phyloP scores from a whole-genome alignment of 1,140 invertebrate genomes.

The Drosophila tani region DNA sequence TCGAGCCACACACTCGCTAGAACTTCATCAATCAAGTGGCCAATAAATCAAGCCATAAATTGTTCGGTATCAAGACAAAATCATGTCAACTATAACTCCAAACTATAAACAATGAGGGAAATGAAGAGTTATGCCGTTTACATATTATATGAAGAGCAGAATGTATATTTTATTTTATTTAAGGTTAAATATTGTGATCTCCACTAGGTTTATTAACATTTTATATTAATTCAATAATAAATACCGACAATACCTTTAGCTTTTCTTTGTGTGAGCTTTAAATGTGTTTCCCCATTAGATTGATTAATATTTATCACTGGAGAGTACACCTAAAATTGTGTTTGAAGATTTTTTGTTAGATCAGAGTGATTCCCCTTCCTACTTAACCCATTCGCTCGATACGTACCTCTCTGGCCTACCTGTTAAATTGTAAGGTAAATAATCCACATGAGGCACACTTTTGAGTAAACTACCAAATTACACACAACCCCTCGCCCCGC shows the following conservation, averaged over 20 bases:
- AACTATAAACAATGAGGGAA: slow-evolving; percentile 11
- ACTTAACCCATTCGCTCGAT: background rate
- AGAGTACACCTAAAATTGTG: slow-evolving; percentile 4
- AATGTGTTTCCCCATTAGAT: background rate
- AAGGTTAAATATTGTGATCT: background rate
- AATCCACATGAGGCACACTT: slow-evolving; percentile 66
- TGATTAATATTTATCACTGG: slow-evolving; percentile 29
- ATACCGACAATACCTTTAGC: background rate
- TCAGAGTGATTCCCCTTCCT: slow-evolving; percentile 11
- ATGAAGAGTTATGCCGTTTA: slow-evolving; percentile 1
- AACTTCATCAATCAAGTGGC: slow-evolving; percentile 73
- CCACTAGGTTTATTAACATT: background rate
- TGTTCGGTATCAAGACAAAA: slow-evolving; percentile 70
- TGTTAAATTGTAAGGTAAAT: slow-evolving; percentile 75
- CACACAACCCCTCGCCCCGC: slow-evolving; percentile 29
- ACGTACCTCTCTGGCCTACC: slow-evolving; percentile 51
- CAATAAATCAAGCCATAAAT: slow-evolving; percentile 75
- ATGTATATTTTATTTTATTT: background rate
- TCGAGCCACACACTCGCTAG: slow-evolving; percentile 64
- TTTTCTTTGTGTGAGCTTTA: background rate
- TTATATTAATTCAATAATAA: background rate
- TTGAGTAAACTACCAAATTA: slow-evolving; percentile 65
- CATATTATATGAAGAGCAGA: background rate
- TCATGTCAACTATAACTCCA: slow-evolving; percentile 51
- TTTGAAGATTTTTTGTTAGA: slow-evolving; percentile 4